Conservation (phyloP, 2,888 invertebrate genomes). For the Reticulitermes lucifugus region DNA sequence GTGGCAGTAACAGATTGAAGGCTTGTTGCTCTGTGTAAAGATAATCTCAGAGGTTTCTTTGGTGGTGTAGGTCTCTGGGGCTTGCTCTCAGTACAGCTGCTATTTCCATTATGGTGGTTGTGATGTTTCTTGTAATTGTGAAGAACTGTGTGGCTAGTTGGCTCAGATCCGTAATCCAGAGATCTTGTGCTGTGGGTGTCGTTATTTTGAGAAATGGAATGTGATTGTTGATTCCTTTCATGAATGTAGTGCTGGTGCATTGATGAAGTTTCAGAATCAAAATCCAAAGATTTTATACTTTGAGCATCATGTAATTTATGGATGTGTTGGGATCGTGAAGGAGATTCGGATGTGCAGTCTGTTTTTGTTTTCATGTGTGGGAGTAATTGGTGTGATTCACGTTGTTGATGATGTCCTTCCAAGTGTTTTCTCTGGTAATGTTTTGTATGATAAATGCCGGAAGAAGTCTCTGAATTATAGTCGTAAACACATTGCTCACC, state of each 20-base stretch:
- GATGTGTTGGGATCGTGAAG: constrained; percentile 16
- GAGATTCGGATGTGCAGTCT: constrained; percentile 36
- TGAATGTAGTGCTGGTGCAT: constrained; percentile 44
- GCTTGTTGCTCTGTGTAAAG: constrained; percentile 85
- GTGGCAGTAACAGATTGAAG: constrained; percentile 76
- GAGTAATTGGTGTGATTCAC: constrained; percentile 21
- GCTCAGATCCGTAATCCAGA: constrained; percentile 72
- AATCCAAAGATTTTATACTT: constrained; percentile 80
- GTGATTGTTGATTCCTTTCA: constrained; percentile 35
- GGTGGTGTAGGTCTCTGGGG: constrained; percentile 78
- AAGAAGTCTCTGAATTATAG: constrained; percentile 27
- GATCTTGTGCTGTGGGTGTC: constrained; percentile 54
- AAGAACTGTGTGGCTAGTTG: constrained; percentile 62
- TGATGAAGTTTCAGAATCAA: constrained; percentile 74
- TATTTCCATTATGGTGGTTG: constrained; percentile 58
- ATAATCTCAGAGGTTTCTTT: constrained; percentile 85
- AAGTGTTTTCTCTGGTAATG: constrained; percentile 35
- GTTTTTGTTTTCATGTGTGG: constrained; percentile 36
- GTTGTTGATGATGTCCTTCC: constrained; percentile 17
- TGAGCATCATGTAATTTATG: constrained; percentile 64
- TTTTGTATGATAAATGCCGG: constrained; percentile 8
- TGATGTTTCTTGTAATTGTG: constrained; percentile 62
- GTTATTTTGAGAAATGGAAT: neutral
- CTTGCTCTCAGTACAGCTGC: constrained; percentile 35
- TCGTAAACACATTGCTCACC: neutral